phyloP scores from a whole-genome alignment of 92 coral and sea anemone species.

The Isaurus tuberculatus region DNA sequence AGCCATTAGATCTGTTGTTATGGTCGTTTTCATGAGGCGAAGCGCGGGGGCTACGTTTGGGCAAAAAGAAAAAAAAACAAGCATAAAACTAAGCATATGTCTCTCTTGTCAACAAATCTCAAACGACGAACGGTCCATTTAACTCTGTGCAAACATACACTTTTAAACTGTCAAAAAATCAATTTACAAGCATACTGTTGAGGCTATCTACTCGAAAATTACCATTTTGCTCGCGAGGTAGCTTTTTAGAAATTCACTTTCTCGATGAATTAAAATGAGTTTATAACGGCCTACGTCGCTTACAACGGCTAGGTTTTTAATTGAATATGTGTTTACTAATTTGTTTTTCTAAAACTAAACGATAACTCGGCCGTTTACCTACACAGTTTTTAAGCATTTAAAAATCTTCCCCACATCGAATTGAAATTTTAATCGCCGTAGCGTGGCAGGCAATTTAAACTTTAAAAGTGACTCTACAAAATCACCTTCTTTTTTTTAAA shows the following conservation, averaged over 20 bases:
- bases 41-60: background rate
- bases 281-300: constrained; percentile 6
- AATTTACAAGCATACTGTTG: background rate
- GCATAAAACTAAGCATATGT: constrained; percentile 5
- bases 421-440: background rate
- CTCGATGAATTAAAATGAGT: background rate
- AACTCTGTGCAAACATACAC: constrained; percentile 11
- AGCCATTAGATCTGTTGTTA: background rate
- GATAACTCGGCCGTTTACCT: constrained; percentile 27
- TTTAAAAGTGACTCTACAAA: background rate
- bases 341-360: constrained; percentile 2
- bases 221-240: background rate
- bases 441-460: background rate
- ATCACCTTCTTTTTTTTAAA: background rate
- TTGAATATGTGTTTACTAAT: constrained; percentile 35
- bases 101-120: constrained; percentile 31
- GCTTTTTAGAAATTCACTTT: background rate
- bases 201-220: background rate
- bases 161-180: constrained; percentile 9
- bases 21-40: background rate
- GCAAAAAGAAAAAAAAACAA: background rate
- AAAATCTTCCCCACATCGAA: background rate
- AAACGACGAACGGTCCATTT: background rate
- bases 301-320: constrained; percentile 28
- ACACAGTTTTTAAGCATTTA: too few species aligned